Conservation (phyloP, 2,113 vertebrate genomes). For the Dryoscopus gambensis region DNA sequence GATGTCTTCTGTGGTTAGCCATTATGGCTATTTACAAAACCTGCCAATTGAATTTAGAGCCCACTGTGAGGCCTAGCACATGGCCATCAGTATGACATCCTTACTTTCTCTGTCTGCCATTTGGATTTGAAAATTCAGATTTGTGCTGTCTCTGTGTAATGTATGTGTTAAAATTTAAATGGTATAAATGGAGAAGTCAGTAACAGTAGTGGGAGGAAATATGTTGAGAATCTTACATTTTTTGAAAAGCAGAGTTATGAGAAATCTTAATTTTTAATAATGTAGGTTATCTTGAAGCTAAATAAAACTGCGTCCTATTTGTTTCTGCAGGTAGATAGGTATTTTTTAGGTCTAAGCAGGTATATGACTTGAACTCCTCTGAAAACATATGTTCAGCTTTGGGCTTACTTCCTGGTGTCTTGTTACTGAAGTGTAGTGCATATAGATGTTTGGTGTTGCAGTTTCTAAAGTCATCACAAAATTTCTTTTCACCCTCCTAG, state of each 20-base stretch:
- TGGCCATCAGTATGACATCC: background rate
- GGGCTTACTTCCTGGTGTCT: background rate
- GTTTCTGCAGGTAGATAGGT: background rate
- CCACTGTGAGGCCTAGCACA: background rate
- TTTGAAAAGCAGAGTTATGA: background rate
- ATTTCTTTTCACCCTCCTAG: background rate
- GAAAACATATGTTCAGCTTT: background rate
- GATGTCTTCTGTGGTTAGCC: background rate
- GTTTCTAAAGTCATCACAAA: background rate
- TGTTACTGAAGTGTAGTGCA: background rate
- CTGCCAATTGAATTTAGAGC: background rate
- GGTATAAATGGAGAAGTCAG: background rate
- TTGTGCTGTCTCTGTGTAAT: background rate
- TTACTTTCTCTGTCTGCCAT: background rate
- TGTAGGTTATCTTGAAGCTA: background rate
- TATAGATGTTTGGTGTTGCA: background rate
- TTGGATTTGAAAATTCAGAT: background rate
- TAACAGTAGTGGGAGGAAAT: background rate
- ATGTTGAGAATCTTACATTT: background rate
- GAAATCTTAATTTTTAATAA: background rate
- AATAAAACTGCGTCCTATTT: background rate
- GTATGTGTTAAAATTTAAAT: background rate
- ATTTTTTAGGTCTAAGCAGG: background rate
- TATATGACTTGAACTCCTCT: background rate
- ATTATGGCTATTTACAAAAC: background rate